These are phyloP conservation scores for Scaptomyza cyrtandrae DNA, from an alignment of 2,888 invertebrate genomes.

Conservation along the genomic window DNA sequence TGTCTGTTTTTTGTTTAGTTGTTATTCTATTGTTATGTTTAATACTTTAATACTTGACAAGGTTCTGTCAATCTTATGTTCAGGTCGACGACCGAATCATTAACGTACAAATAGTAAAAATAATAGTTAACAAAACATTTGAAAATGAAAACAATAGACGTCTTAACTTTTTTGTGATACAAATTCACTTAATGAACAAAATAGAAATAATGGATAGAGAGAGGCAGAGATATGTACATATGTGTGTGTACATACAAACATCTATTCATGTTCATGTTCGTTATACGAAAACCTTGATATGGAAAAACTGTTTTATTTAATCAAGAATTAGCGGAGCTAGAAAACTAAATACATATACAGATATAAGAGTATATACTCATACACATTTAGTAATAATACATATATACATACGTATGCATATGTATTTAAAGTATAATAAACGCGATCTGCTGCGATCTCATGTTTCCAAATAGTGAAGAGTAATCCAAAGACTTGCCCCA, in stretches of 20 bases:
- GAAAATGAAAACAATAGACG: background rate
- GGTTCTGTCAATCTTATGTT: too few relatives aligned
- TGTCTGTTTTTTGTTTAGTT: too few relatives aligned
- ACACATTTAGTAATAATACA: too few relatives aligned
- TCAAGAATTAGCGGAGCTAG: constrained; percentile 52
- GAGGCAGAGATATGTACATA: background rate
- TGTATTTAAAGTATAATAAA: background rate
- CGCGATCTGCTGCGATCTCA: background rate
- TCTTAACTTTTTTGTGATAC: constrained; percentile 16
- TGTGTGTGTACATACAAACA: too few relatives aligned
- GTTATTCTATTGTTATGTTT: too few relatives aligned
- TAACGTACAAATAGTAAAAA: background rate
- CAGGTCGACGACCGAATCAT: too few relatives aligned
- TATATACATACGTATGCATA: background rate
- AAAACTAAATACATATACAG: constrained; percentile 32
- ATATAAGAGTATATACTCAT: too few relatives aligned
- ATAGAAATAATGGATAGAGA: constrained; percentile 21
- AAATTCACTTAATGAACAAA: constrained; percentile 21
- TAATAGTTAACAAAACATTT: constrained; percentile 10
- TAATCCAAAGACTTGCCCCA: constrained; percentile 36
- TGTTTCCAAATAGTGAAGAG: constrained; percentile 39
- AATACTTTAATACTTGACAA: background rate
- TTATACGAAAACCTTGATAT: constrained; percentile 50
- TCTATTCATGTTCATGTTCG: too few relatives aligned
- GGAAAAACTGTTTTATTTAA: constrained; percentile 52